A percentile compares a stretch with the other conserved stretches of the same genome.
Conservation (phyloP, 1,140 invertebrate genomes). For the Theocolax elegans region DNA sequence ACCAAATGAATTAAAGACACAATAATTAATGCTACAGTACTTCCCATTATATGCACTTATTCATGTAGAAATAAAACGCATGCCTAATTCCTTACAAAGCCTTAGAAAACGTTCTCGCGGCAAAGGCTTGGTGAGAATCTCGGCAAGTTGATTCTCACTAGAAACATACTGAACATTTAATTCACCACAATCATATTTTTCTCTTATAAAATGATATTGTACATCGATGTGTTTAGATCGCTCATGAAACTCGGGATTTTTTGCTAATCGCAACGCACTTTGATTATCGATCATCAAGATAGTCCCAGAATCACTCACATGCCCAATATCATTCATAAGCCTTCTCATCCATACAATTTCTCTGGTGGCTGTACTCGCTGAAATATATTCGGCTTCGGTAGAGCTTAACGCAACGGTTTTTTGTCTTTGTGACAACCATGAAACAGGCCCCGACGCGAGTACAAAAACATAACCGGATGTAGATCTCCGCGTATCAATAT, state of each 20-base stretch:
- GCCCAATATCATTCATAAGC: slow-evolving; percentile 35
- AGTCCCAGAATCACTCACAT: background rate
- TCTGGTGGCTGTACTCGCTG: slow-evolving; percentile 47
- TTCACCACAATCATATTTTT: slow-evolving; percentile 41
- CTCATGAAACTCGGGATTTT: slow-evolving; percentile 57
- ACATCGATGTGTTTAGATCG: slow-evolving; percentile 61
- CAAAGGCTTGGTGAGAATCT: slow-evolving; percentile 45
- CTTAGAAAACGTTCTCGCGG: too few species aligned
- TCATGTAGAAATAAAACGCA: too few species aligned
- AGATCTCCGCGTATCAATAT: slow-evolving; percentile 1
- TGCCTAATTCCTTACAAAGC: too few species aligned
- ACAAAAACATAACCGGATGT: slow-evolving; percentile 15
- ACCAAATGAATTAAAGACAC: too few species aligned
- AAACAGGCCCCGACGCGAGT: slow-evolving; percentile 13
- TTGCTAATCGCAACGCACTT: slow-evolving; percentile 49
- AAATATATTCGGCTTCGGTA: slow-evolving; percentile 40
- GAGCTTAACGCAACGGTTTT: slow-evolving; percentile 38
- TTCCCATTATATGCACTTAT: too few species aligned
- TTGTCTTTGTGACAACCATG: slow-evolving; percentile 34
- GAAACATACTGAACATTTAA: slow-evolving; percentile 44
- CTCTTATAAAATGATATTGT: slow-evolving; percentile 52
- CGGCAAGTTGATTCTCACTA: slow-evolving; percentile 50
- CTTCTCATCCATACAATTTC: slow-evolving; percentile 49
- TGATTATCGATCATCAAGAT: slow-evolving; percentile 47
- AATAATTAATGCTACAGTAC: too few species aligned